phyloP scores from a whole-genome alignment of 2,797 vertebrate species.

The Lateolabrax maculatus region DNA sequence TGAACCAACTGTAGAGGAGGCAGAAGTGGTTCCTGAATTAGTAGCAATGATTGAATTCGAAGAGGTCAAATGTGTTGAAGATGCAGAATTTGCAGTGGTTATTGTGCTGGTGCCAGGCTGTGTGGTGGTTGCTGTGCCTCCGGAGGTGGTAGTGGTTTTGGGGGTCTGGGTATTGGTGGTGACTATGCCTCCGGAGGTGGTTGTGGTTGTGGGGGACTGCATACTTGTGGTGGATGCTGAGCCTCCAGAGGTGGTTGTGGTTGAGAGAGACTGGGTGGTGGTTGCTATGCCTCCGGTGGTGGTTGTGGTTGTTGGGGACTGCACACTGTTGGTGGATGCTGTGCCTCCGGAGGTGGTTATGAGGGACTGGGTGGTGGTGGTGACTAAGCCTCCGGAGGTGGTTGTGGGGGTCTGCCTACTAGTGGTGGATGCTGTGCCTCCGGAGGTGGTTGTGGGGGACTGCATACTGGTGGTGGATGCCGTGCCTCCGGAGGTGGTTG shows the following conservation, averaged over 20 bases:
- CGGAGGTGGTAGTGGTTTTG: neutral
- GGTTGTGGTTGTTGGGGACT: neutral
- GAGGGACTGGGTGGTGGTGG: neutral
- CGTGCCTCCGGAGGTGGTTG: neutral
- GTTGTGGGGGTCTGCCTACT: too few relatives aligned
- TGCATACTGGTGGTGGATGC: too few relatives aligned
- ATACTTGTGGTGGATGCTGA: neutral
- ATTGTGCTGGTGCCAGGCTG: neutral
- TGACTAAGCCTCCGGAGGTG: neutral
- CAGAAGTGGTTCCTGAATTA: conserved; percentile 10
- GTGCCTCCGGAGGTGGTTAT: neutral
- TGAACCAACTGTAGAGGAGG: conserved; percentile 14
- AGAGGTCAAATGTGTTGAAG: neutral
- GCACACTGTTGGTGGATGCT: neutral
- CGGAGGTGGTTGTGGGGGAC: neutral
- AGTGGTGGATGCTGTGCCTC: neutral
- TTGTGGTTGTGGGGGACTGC: accelerated
- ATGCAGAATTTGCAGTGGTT: conserved; percentile 3
- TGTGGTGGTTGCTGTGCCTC: neutral
- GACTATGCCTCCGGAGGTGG: neutral
- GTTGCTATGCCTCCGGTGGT: neutral
- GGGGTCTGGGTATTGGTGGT: neutral
- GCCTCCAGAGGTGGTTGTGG: neutral
- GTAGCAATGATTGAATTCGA: neutral
- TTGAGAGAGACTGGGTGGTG: neutral